These are phyloP conservation scores for Folsomia candida DNA, from an alignment of 2,888 invertebrate species.

Conservation along the genomic window DNA sequence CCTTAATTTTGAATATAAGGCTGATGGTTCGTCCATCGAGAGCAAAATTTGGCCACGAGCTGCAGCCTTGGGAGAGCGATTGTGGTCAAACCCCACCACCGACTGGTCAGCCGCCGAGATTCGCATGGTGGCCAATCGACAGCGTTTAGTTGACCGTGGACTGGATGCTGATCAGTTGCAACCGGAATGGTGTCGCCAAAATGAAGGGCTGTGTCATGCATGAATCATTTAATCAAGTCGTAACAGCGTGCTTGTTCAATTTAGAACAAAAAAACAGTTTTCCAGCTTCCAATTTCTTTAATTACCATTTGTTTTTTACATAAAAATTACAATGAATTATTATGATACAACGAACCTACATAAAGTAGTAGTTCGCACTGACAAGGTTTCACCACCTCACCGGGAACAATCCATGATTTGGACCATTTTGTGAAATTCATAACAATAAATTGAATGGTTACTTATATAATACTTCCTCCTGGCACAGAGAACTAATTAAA, in stretches of 20 bases:
- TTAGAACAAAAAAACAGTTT: too few species aligned
- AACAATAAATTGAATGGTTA: too few species aligned
- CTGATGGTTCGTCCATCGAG: conserved; percentile 41
- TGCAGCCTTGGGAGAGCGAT: conserved; percentile 46
- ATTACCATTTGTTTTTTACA: too few species aligned
- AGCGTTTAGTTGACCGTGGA: conserved; percentile 41
- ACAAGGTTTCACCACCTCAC: conserved; percentile 5
- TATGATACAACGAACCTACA: conserved; percentile 2
- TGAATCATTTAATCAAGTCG: too few species aligned
- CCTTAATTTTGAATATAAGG: too few species aligned
- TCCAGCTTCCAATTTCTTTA: too few species aligned
- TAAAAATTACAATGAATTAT: neutral
- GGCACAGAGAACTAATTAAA: too few species aligned
- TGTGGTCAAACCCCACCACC: conserved; percentile 48
- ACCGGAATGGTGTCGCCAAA: conserved; percentile 50
- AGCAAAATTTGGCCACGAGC: conserved; percentile 45
- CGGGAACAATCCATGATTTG: neutral
- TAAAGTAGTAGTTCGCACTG: neutral
- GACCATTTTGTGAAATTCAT: too few species aligned
- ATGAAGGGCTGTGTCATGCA: conserved; percentile 40
- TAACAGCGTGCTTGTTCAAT: too few species aligned
- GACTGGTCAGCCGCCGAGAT: conserved; percentile 41
- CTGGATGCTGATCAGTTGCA: conserved; percentile 43
- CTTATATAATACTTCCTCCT: too few species aligned
- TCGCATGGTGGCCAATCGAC: conserved; percentile 45